phyloP scores from a whole-genome alignment of 2,113 vertebrate genomes.

The Odobenus rosmarus region DNA sequence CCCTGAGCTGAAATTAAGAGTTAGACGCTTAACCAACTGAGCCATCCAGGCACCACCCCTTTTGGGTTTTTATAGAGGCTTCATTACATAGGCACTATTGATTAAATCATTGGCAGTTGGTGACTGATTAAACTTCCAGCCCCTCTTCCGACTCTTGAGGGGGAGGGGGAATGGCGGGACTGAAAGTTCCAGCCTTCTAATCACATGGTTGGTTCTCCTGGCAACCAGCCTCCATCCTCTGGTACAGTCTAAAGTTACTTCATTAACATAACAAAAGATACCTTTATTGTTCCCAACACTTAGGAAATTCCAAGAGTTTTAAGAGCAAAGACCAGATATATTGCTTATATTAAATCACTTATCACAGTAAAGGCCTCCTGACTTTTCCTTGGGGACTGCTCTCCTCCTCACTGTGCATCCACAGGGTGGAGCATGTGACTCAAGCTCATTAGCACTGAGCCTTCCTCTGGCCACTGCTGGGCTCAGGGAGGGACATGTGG shows the following conservation, averaged over 20 bases:
- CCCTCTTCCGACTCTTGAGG: background rate
- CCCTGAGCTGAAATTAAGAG: background rate
- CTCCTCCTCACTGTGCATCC: background rate
- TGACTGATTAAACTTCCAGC: background rate
- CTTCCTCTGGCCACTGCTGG: background rate
- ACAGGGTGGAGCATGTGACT: background rate
- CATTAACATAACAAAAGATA: background rate
- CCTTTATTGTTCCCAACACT: background rate
- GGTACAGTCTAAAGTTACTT: background rate
- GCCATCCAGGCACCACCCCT: background rate
- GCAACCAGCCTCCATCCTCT: background rate
- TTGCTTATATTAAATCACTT: background rate
- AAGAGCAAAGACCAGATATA: background rate
- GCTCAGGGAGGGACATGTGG: background rate
- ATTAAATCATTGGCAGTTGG: background rate
- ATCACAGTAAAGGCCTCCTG: background rate
- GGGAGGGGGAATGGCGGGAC: background rate
- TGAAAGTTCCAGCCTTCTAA: background rate
- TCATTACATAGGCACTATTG: background rate
- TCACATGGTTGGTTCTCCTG: background rate
- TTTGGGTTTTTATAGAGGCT: background rate
- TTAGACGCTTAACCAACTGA: background rate
- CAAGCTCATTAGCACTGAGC: background rate
- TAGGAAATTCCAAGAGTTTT: background rate
- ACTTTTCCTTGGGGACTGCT: background rate